Conservation (phyloP, 1,140 invertebrate species). For the Drosophila kurseongensis region DNA sequence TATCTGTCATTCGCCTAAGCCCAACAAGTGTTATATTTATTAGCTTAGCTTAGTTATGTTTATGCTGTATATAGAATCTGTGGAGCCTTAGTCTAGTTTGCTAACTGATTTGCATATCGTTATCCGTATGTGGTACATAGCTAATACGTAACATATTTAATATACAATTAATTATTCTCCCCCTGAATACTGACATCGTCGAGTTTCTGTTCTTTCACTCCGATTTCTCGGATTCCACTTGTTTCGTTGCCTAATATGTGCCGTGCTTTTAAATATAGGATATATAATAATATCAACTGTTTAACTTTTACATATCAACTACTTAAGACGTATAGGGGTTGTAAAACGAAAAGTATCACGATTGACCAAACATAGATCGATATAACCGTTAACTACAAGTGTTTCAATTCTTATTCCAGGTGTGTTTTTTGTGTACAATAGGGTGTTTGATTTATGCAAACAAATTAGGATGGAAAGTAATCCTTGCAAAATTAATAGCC, state of each 20-base stretch:
- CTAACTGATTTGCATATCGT: conserved; percentile 43
- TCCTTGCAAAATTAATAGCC: background rate
- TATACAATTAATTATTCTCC: conserved; percentile 61
- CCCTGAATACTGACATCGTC: conserved; percentile 78
- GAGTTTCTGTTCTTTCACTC: conserved; percentile 52
- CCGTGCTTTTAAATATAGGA: conserved; percentile 26
- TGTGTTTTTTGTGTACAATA: conserved; percentile 28
- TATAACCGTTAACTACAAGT: conserved; percentile 78
- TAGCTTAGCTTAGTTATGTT: conserved; percentile 26
- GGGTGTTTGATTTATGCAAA: background rate
- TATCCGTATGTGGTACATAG: conserved; percentile 31
- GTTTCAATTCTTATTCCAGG: conserved; percentile 47
- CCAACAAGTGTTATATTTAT: conserved; percentile 34
- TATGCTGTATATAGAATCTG: conserved; percentile 61
- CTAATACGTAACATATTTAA: conserved; percentile 57
- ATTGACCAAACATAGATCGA: conserved; percentile 79
- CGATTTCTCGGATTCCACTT: conserved; percentile 25
- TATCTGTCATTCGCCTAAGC: conserved; percentile 38
- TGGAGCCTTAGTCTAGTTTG: conserved; percentile 62
- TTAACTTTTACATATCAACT: conserved; percentile 71
- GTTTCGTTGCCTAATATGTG: conserved; percentile 43
- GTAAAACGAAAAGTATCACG: conserved; percentile 74
- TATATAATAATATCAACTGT: conserved; percentile 72
- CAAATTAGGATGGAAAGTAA: background rate
- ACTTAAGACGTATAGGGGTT: conserved; percentile 59